phyloP scores from a whole-genome alignment of 1,140 invertebrate species.

The Platyscapa corneri region DNA sequence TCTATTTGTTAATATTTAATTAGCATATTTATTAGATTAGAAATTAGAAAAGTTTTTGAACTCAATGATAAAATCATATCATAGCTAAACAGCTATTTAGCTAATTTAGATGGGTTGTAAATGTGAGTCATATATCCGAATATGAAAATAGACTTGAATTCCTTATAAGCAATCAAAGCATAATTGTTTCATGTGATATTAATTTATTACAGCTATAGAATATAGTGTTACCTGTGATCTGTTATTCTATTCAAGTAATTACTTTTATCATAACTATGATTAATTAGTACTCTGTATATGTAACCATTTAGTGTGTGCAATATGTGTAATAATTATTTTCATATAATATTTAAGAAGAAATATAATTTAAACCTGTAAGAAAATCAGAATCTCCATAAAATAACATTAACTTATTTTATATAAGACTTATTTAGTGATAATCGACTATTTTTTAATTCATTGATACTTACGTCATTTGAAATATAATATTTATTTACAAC shows the following conservation, averaged over 20 bases:
- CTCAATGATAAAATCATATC: too few relatives aligned
- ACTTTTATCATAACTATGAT: conserved; percentile 25
- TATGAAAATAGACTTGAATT: conserved; percentile 42
- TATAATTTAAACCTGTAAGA: background rate
- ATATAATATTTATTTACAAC: too few relatives aligned
- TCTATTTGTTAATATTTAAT: background rate
- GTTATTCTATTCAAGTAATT: conserved; percentile 60
- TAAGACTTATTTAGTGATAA: background rate
- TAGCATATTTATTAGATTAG: background rate
- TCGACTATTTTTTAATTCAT: too few relatives aligned
- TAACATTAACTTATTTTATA: conserved; percentile 59
- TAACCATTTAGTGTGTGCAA: conserved; percentile 59
- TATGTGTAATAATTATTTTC: conserved; percentile 57
- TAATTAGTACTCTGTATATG: conserved; percentile 45
- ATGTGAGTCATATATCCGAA: conserved; percentile 60
- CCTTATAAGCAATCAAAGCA: conserved; percentile 63
- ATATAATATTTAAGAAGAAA: conserved; percentile 33
- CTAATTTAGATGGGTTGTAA: conserved; percentile 56
- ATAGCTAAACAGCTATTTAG: background rate
- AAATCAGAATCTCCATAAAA: conserved; percentile 56
- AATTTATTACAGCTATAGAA: conserved; percentile 67
- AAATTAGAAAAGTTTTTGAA: background rate
- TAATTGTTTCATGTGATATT: conserved; percentile 71
- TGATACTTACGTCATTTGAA: too few relatives aligned
- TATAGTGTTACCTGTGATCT: conserved; percentile 69